Evolutionary conservation across 2,888 invertebrate species (phyloP).

Genomic region (Mimumesa dahlbomi): DNA sequence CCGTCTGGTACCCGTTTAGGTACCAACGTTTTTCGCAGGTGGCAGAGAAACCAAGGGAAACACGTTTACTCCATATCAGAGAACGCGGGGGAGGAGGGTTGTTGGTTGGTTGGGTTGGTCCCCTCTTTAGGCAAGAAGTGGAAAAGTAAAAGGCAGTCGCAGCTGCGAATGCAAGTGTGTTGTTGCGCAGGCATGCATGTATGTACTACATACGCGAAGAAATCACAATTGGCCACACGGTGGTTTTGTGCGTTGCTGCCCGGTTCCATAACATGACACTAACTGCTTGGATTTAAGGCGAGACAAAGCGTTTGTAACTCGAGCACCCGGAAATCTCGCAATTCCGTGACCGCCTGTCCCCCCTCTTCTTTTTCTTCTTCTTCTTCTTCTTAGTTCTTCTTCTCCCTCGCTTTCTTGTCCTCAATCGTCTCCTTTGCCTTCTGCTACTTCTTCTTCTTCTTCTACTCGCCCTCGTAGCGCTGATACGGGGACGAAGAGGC

Average conservation of each 20-base stretch:
- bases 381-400: not conserved
- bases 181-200: slow-evolving; percentile 1
- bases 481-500: slow-evolving; percentile 2
- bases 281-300: slow-evolving; percentile 71
- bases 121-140: slow-evolving; percentile 37
- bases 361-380: slow-evolving; percentile 13
- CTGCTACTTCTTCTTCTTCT: slow-evolving; percentile 18
- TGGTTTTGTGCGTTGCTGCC: slow-evolving; percentile 20
- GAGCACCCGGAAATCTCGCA: slow-evolving; percentile 73
- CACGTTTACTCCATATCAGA: slow-evolving; percentile 11
- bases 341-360: slow-evolving; percentile 41
- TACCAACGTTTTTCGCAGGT: slow-evolving; percentile 21
- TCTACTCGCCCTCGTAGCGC: slow-evolving; percentile 2
- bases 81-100: not conserved
- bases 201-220: slow-evolving; percentile 8
- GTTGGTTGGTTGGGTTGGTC: not conserved
- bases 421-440: slow-evolving; percentile 19
- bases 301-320: slow-evolving; percentile 73
- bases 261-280: slow-evolving; percentile 69
- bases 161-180: slow-evolving; percentile 40
- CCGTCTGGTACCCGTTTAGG: not conserved
- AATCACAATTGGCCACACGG: slow-evolving; percentile 53
- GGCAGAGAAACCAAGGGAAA: not conserved
- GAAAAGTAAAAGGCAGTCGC: slow-evolving; percentile 60
- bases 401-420: not conserved